Percentiles rank a stretch among this genome's conserved stretches.
Conservation (phyloP, 2,888 invertebrate species). For the Dynastes tityus region DNA sequence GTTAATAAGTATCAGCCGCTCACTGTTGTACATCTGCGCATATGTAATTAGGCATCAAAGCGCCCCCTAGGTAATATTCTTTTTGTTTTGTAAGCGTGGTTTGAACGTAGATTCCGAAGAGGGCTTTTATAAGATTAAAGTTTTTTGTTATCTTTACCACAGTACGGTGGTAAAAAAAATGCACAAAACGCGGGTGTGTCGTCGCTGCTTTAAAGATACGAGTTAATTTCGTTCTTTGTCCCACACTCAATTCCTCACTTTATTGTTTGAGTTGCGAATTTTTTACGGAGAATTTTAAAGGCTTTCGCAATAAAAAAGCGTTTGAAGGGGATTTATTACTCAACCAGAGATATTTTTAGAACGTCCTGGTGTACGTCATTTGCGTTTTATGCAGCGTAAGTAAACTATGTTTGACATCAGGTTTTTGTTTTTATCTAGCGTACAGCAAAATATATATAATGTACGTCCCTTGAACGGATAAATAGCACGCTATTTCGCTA, state of each 20-base stretch:
- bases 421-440: not conserved
- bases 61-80: not conserved
- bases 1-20: not conserved
- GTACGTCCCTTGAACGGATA: too few relatives aligned
- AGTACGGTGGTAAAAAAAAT: not conserved
- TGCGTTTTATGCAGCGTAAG: not conserved
- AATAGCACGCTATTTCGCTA: too few relatives aligned
- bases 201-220: conserved; percentile 19
- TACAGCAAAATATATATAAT: not conserved
- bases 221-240: conserved; percentile 32
- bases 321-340: conserved; percentile 21
- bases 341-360: conserved; percentile 2
- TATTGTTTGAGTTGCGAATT: conserved; percentile 26
- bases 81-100: not conserved
- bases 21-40: not conserved
- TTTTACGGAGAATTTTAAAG: conserved; percentile 13
- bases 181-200: conserved; percentile 29
- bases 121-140: conserved; percentile 22
- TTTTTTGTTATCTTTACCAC: conserved; percentile 26
- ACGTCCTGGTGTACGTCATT: not conserved
- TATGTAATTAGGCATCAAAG: conserved; percentile 16
- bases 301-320: conserved; percentile 13
- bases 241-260: conserved; percentile 28
- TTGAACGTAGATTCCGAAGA: conserved; percentile 14
- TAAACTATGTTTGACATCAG: too few relatives aligned